phyloP scores from a whole-genome alignment of 2,888 invertebrate species.

The Spatulosminthurus flaviceps region DNA sequence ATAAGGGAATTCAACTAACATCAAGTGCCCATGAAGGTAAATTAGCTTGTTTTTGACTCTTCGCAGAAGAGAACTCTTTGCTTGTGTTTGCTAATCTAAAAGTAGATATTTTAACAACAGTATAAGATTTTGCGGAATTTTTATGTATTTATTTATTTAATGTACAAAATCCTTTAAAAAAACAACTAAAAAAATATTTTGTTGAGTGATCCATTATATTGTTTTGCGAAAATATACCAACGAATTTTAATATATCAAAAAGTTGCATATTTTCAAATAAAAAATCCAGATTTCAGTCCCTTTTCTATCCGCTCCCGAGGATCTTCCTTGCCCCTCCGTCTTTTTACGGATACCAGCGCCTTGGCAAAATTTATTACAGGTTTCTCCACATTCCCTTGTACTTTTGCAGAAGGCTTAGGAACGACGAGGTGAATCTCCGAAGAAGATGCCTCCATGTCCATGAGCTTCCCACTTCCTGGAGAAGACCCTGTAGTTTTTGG shows the following conservation, averaged over 20 bases:
- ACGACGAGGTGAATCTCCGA: slow-evolving; percentile 37
- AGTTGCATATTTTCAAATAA: slow-evolving; percentile 34
- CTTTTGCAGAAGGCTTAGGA: not conserved
- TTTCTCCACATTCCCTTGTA: slow-evolving; percentile 18
- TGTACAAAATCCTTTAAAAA: too few relatives aligned
- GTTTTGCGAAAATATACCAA: too few relatives aligned
- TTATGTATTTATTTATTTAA: too few relatives aligned
- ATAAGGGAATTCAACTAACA: too few relatives aligned
- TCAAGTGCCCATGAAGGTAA: too few relatives aligned
- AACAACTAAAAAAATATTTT: not conserved
- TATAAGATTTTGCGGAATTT: too few relatives aligned
- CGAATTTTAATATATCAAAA: not conserved
- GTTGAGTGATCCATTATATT: not conserved
- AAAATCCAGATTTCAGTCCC: slow-evolving; percentile 51
- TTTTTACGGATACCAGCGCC: slow-evolving; percentile 47
- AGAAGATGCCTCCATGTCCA: slow-evolving; percentile 45
- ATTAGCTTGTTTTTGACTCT: too few relatives aligned
- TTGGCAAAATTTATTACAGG: slow-evolving; percentile 42
- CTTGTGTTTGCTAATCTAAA: too few relatives aligned
- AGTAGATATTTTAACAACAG: too few relatives aligned
- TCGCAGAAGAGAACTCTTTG: too few relatives aligned
- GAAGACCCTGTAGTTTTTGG: too few relatives aligned
- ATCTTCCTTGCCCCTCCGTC: not conserved
- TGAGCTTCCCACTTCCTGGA: not conserved
- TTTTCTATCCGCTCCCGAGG: slow-evolving; percentile 20